These are phyloP conservation scores for Clepsis dumicolana DNA, from an alignment of 2,888 invertebrate genomes.

Conservation along the genomic window DNA sequence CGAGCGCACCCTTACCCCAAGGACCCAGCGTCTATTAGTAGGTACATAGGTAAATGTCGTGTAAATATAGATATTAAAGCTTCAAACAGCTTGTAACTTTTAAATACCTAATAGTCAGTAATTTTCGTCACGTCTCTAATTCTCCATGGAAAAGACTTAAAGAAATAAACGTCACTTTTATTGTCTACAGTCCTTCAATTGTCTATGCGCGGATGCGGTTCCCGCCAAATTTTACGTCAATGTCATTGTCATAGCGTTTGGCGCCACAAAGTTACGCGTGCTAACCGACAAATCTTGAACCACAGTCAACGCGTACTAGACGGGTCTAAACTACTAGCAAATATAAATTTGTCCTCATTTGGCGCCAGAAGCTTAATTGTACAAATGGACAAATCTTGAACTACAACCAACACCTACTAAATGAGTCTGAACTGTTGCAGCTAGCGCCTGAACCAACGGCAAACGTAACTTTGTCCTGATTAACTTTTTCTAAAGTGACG, in stretches of 20 bases:
- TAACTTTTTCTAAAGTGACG: slow-evolving; percentile 19
- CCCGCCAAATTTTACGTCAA: slow-evolving; percentile 13
- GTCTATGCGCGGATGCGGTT: slow-evolving; percentile 5
- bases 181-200: background rate
- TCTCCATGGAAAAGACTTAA: too few species aligned
- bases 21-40: too few species aligned
- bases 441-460: background rate
- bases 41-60: too few species aligned
- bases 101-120: too few species aligned
- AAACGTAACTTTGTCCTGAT: background rate
- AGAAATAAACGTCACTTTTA: background rate
- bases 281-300: background rate
- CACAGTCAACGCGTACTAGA: background rate
- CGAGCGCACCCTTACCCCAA: too few species aligned
- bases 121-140: background rate
- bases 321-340: background rate
- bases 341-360: background rate
- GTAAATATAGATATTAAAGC: too few species aligned
- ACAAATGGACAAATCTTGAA: background rate
- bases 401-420: background rate
- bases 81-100: too few species aligned
- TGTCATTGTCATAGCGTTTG: slow-evolving; percentile 2
- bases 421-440: background rate
- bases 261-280: background rate
- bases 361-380: background rate